Conservation (phyloP, 2,113 vertebrate genomes). For the Gnathonemus echidnorhynchus region DNA sequence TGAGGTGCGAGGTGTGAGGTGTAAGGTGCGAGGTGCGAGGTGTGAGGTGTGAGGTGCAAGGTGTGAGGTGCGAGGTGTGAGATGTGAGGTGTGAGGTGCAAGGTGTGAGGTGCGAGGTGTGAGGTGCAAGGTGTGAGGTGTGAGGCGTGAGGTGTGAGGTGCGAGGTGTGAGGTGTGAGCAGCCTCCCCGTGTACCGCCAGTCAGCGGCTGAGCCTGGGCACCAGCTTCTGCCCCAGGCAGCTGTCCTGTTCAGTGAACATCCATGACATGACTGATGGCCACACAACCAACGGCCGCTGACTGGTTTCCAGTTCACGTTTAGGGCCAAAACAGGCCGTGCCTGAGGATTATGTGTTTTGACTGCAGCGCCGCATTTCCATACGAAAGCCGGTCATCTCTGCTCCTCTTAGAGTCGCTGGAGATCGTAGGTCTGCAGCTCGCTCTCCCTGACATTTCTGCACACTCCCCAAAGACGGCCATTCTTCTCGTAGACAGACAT, state of each 20-base stretch:
- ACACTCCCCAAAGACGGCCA: not conserved
- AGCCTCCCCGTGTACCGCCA: too few species aligned
- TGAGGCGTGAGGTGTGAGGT: too few species aligned
- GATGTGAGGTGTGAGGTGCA: too few species aligned
- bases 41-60: too few species aligned
- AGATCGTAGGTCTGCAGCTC: not conserved
- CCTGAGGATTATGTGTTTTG: constrained; percentile 14
- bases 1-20: too few species aligned
- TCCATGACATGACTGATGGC: not conserved
- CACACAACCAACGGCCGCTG: not conserved
- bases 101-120: too few species aligned
- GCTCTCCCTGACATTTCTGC: not conserved
- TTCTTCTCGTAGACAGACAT: not conserved
- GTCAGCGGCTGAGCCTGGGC: not conserved
- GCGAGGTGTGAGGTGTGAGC: too few species aligned
- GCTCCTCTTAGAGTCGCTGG: not conserved
- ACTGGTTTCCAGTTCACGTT: not conserved
- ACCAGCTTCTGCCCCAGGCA: not conserved
- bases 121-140: too few species aligned
- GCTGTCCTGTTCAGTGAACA: not conserved
- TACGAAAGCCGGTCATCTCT: not conserved
- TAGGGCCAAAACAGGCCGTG: not conserved
- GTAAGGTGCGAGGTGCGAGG: too few species aligned
- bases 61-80: too few species aligned
- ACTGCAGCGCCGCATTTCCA: not conserved